Evolutionary conservation across 2,797 vertebrate genomes (phyloP).

Genomic region (Siniperca obscura): DNA sequence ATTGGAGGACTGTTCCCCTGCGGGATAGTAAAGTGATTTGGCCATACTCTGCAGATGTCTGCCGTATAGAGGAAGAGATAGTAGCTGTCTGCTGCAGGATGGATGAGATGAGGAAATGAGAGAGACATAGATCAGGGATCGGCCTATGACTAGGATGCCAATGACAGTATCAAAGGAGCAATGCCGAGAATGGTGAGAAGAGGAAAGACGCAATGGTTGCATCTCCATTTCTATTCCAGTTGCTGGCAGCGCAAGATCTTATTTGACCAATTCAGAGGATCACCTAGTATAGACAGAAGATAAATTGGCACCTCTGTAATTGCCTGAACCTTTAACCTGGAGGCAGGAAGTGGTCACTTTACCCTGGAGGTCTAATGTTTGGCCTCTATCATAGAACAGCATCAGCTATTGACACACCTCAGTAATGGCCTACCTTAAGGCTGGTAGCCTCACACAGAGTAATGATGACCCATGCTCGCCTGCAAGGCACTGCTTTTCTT

Average conservation of each 20-base stretch:
- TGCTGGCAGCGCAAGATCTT: constrained; percentile 19
- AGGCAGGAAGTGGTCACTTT: constrained; percentile 75
- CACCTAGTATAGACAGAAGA: constrained; percentile 55
- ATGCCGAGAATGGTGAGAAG: constrained; percentile 38
- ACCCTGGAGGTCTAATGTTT: constrained; percentile 65
- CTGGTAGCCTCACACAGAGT: constrained; percentile 72
- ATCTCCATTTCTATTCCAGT: constrained; percentile 26
- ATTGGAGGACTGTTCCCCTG: constrained; percentile 61
- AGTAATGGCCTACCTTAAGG: constrained; percentile 77
- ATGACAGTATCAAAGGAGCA: constrained; percentile 46
- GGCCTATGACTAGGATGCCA: constrained; percentile 44
- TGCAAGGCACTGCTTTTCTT: constrained; percentile 64
- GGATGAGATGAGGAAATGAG: constrained; percentile 81
- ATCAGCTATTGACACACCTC: constrained; percentile 71
- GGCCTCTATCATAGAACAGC: constrained; percentile 67
- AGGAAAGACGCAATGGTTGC: constrained; percentile 15
- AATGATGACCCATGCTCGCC: constrained; percentile 74
- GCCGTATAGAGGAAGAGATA: constrained; percentile 61
- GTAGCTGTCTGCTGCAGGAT: constrained; percentile 74
- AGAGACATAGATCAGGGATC: constrained; percentile 52
- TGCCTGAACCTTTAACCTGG: constrained; percentile 69
- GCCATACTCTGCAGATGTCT: constrained; percentile 61
- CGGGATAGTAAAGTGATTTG: constrained; percentile 71
- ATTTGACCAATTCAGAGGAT: constrained; percentile 30
- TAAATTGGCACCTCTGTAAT: constrained; percentile 68